Evolutionary conservation across 2,888 invertebrate genomes (phyloP).

Genomic region (Lypha dubia): DNA sequence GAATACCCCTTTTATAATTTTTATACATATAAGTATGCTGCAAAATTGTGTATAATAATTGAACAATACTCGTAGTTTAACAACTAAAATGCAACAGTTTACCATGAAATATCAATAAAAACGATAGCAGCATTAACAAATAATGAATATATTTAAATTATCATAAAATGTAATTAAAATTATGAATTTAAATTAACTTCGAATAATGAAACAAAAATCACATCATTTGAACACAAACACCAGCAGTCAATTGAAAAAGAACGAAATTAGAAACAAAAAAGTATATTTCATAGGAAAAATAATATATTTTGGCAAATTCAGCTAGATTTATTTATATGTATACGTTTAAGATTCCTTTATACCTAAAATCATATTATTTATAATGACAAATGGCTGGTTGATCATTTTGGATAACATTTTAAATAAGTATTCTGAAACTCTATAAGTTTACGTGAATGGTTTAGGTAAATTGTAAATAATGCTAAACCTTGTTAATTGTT

Average conservation of each 20-base stretch:
- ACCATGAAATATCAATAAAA: constrained; percentile 10
- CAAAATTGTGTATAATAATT: neutral
- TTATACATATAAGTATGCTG: neutral
- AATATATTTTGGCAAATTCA: too few relatives aligned
- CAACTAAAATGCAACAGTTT: constrained; percentile 10
- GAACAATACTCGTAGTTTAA: neutral
- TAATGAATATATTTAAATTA: neutral
- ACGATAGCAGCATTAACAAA: neutral
- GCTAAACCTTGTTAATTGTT: too few relatives aligned
- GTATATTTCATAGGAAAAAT: too few relatives aligned
- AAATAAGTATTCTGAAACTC: too few relatives aligned
- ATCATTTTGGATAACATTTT: too few relatives aligned
- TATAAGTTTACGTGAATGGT: too few relatives aligned
- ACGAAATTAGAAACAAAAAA: neutral
- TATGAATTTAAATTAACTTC: constrained; percentile 6
- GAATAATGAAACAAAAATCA: neutral
- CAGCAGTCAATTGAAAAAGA: neutral
- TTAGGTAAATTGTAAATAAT: too few relatives aligned
- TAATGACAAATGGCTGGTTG: too few relatives aligned
- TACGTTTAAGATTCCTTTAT: too few relatives aligned
- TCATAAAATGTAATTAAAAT: constrained; percentile 13
- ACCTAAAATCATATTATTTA: too few relatives aligned
- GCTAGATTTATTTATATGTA: too few relatives aligned
- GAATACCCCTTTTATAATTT: too few relatives aligned
- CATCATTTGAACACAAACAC: neutral